Evolutionary conservation across 2,113 vertebrate genomes (phyloP).

Genomic region (Willisornis vidua): DNA sequence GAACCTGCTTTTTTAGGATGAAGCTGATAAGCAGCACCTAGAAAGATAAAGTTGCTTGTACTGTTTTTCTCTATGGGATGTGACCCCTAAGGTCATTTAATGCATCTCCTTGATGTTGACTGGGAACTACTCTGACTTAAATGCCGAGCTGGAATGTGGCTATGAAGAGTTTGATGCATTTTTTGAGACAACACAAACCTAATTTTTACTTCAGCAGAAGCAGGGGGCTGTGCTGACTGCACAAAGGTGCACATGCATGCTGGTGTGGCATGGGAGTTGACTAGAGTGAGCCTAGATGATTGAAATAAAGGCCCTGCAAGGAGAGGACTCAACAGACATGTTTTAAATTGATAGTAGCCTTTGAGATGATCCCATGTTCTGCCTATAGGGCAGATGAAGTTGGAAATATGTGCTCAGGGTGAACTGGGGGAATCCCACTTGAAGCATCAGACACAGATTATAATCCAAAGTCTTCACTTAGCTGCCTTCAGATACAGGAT

Average conservation of each 20-base stretch:
- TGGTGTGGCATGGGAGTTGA: background rate
- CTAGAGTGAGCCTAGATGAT: background rate
- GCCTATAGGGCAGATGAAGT: background rate
- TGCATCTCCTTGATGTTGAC: background rate
- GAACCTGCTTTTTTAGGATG: background rate
- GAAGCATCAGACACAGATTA: background rate
- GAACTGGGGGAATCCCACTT: background rate
- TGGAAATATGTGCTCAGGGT: background rate
- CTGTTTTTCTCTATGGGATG: background rate
- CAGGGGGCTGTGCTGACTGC: background rate
- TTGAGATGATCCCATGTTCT: background rate
- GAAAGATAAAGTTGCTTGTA: background rate
- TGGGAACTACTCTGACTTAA: background rate
- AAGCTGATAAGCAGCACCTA: background rate
- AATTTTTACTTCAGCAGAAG: background rate
- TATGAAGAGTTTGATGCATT: background rate
- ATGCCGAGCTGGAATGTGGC: background rate
- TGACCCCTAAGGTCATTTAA: background rate
- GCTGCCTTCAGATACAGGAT: background rate
- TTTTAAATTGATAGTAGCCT: background rate
- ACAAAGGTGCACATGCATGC: background rate
- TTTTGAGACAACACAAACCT: background rate
- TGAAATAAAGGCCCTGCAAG: background rate
- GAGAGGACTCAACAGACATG: background rate
- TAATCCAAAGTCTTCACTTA: background rate